Evolutionary conservation across 2,797 vertebrate genomes (phyloP).

Genomic region (Trachops cirrhosus): DNA sequence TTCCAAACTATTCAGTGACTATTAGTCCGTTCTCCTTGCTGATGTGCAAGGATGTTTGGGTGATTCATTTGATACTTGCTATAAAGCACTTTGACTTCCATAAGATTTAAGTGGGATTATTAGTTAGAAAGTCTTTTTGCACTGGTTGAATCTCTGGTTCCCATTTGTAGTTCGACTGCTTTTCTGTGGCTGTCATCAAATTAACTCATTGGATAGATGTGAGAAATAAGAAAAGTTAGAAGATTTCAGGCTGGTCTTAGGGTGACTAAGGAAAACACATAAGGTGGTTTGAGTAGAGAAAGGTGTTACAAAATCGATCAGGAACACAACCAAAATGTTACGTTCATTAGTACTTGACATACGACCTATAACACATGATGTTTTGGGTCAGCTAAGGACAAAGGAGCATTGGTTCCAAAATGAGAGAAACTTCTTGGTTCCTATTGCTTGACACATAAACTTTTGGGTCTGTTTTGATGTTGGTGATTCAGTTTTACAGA

Average conservation of each 20-base stretch:
- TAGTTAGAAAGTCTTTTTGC: not conserved
- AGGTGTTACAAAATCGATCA: not conserved
- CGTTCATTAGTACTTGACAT: not conserved
- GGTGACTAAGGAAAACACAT: not conserved
- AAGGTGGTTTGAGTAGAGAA: not conserved
- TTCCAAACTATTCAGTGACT: constrained; percentile 35
- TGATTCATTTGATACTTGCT: constrained; percentile 30
- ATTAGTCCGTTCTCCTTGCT: not conserved
- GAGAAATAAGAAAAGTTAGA: not conserved
- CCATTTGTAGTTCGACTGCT: not conserved
- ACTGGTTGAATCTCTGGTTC: not conserved
- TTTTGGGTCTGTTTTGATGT: not conserved
- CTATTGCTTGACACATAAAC: not conserved
- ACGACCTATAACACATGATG: not conserved
- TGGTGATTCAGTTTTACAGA: not conserved
- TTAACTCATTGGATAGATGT: not conserved
- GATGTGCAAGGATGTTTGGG: constrained; percentile 27
- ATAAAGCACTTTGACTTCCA: not conserved
- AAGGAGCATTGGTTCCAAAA: not conserved
- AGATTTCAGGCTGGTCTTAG: not conserved
- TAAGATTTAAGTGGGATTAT: not conserved
- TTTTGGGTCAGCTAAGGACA: not conserved
- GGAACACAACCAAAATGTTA: not conserved
- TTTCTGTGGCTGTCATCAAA: not conserved
- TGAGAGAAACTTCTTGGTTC: not conserved